phyloP scores from a whole-genome alignment of 2,888 invertebrate species.

The Yponomeuta plumbellus region DNA sequence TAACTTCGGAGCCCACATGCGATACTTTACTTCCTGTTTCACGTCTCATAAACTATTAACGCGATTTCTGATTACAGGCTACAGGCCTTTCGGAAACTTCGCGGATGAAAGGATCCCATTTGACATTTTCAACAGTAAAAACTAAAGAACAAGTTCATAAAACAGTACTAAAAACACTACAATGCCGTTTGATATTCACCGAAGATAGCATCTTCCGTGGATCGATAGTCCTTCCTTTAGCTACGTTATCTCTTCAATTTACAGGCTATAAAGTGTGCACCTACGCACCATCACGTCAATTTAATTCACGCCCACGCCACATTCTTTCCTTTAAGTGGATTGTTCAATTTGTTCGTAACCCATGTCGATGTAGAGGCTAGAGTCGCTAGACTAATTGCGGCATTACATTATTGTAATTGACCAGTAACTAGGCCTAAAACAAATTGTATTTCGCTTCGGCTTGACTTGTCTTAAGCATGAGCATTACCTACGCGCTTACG shows the following conservation, averaged over 20 bases:
- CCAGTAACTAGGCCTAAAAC: not conserved
- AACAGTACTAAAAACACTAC: too few relatives aligned
- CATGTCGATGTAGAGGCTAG: not conserved
- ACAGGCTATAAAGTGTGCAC: slow-evolving; percentile 7
- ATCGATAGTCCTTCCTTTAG: slow-evolving; percentile 23
- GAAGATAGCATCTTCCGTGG: slow-evolving; percentile 27
- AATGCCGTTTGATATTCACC: not conserved
- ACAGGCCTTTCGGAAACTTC: too few relatives aligned
- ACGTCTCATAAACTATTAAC: too few relatives aligned
- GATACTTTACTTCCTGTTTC: too few relatives aligned
- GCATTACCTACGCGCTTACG: not conserved
- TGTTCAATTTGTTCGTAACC: not conserved
- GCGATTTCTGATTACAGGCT: too few relatives aligned
- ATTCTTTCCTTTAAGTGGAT: slow-evolving; percentile 4
- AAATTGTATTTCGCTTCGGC: not conserved
- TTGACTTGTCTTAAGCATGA: not conserved
- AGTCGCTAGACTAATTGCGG: not conserved
- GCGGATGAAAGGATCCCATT: too few relatives aligned
- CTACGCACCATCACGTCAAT: not conserved
- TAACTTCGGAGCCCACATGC: too few relatives aligned
- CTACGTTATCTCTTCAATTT: slow-evolving; percentile 11
- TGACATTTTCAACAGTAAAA: too few relatives aligned
- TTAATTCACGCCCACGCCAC: not conserved
- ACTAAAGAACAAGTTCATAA: too few relatives aligned
- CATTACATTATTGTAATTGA: not conserved